Conservation (phyloP, 2,888 invertebrate genomes). For the Pegoplata infirma region DNA sequence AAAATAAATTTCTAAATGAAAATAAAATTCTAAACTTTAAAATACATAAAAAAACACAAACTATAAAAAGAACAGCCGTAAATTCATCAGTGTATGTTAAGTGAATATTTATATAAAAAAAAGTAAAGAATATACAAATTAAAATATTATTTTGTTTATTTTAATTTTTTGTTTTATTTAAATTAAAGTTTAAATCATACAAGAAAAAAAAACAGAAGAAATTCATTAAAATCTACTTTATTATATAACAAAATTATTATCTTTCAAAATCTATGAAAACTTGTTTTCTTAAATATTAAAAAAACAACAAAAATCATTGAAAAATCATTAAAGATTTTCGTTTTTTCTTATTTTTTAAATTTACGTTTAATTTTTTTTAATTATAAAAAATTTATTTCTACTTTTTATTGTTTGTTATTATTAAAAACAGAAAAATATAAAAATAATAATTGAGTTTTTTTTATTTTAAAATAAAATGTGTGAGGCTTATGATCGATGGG, state of each 20-base stretch:
- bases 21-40: conserved; percentile 28
- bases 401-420: conserved; percentile 55
- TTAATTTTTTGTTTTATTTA: conserved; percentile 31
- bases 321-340: conserved; percentile 28
- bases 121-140: conserved; percentile 24
- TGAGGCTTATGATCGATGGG: too few species aligned
- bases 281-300: conserved; percentile 35
- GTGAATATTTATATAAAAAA: conserved; percentile 52
- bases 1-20: conserved; percentile 53
- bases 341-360: conserved; percentile 35
- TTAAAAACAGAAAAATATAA: conserved; percentile 42
- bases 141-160: conserved; percentile 44
- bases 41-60: too few species aligned
- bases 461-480: conserved; percentile 19
- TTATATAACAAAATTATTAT: conserved; percentile 29
- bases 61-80: conserved; percentile 38
- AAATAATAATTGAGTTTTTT: conserved; percentile 44
- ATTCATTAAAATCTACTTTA: conserved; percentile 1
- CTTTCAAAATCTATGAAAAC: conserved; percentile 44
- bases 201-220: conserved; percentile 31
- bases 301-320: too few species aligned
- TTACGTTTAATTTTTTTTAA: conserved; percentile 47
- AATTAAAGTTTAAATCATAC: conserved; percentile 45
- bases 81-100: conserved; percentile 56
- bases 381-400: conserved; percentile 46